A percentile compares a stretch with the other conserved stretches of the same genome.
These are phyloP conservation scores for Cervus canadensis DNA, from an alignment of 2,113 vertebrate genomes.

Conservation along the genomic window DNA sequence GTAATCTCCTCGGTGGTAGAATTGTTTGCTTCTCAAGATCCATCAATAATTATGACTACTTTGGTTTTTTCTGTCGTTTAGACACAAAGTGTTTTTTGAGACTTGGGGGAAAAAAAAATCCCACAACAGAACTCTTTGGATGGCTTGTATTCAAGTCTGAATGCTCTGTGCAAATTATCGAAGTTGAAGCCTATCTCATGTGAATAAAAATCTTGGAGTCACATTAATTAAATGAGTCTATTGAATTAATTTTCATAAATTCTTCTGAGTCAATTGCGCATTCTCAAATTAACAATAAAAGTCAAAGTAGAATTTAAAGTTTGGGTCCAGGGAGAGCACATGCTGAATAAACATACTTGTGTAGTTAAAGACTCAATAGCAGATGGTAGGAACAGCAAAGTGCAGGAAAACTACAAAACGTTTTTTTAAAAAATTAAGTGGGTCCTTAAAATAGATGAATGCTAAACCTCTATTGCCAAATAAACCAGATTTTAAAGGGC, in stretches of 20 bases:
- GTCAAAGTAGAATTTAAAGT: slow-evolving; percentile 27
- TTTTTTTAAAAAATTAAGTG: not conserved
- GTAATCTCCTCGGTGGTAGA: not conserved
- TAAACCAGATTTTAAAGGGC: not conserved
- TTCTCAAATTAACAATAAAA: slow-evolving; percentile 27
- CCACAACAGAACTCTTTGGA: not conserved
- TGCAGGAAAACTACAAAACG: not conserved
- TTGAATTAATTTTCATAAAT: slow-evolving; percentile 44
- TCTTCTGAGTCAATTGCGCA: not conserved
- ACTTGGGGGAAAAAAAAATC: not conserved
- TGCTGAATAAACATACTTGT: not conserved
- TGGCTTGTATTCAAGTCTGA: slow-evolving; percentile 6
- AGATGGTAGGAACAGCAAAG: slow-evolving; percentile 23
- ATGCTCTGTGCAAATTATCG: slow-evolving; percentile 8
- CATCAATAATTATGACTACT: not conserved
- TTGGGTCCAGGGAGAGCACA: not conserved
- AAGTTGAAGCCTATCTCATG: not conserved
- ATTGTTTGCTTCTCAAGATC: not conserved
- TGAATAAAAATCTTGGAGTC: not conserved
- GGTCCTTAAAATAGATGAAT: not conserved
- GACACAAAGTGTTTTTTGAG: slow-evolving; percentile 1
- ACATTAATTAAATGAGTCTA: slow-evolving; percentile 11
- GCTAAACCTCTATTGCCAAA: not conserved
- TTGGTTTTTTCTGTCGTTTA: not conserved
- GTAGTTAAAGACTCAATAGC: not conserved